phyloP scores from a whole-genome alignment of 2,113 vertebrate genomes.

The Paraplagusia blochii region DNA sequence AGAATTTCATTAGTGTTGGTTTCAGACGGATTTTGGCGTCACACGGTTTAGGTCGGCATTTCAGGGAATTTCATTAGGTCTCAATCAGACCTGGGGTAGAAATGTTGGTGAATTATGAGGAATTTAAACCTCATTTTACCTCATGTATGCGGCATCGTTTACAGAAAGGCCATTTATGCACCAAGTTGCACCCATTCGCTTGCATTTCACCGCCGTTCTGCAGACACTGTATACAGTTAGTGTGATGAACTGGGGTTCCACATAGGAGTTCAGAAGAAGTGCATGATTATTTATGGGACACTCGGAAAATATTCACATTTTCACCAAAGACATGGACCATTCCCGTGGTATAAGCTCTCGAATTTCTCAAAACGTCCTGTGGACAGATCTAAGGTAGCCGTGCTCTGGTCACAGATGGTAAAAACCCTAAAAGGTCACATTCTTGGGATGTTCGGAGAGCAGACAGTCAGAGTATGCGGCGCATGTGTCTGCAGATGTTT shows the following conservation, averaged over 20 bases:
- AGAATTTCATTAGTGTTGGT: constrained; percentile 56
- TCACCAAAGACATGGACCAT: no score
- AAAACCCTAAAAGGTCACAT: constrained; percentile 44
- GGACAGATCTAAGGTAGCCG: constrained; percentile 9
- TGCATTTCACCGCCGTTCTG: no score
- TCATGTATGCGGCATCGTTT: no score
- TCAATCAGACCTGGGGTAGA: constrained; percentile 22
- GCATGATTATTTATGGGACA: no score
- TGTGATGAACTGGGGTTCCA: no score
- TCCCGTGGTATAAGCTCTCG: not conserved
- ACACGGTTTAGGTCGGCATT: constrained; percentile 23
- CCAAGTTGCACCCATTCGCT: no score
- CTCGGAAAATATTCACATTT: no score
- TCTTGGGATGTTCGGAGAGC: constrained; percentile 22
- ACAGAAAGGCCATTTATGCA: no score
- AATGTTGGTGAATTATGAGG: not conserved
- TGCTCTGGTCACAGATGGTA: constrained; percentile 4
- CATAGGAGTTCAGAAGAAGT: no score
- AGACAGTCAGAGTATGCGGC: constrained; percentile 5
- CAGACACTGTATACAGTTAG: no score
- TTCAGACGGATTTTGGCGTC: constrained; percentile 49
- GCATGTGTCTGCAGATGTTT: constrained; percentile 48
- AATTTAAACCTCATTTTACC: no score
- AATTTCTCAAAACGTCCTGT: not conserved
- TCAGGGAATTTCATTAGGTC: constrained; percentile 16